Evolutionary conservation across 2,113 vertebrate genomes (phyloP), one percentile per base, ranked within the genome.

Genomic region (Meleagris gallopavo): DNA sequence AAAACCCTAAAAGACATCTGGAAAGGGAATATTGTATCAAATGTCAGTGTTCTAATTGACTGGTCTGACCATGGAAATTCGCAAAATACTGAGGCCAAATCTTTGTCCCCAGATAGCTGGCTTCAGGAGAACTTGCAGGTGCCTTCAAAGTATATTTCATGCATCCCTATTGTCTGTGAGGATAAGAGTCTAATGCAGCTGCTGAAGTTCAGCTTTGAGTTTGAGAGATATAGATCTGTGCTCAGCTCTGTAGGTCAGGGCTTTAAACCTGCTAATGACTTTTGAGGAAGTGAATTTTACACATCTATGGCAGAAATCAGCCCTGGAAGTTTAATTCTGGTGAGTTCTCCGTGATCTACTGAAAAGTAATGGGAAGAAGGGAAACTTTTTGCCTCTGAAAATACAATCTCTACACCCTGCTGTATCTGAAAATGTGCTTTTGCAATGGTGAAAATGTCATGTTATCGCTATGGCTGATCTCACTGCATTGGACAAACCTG

Each of bases 201-300:
- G 76, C 90, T 70, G 86, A 92, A 84, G 83, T 87, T 94, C 78
- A 40, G 81, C 95, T 96, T 96, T 96, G 94, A 96, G 92, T 95
- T 91, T 94, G 88, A 74, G 92, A 93, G 83, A 86, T 55, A 83
- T 70, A 67, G 69, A 9, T 83, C 72, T 91, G 64, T 64, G 83
- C 36, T 94, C 76, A 88, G 80, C 34, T 88, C 86, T 80, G 52
- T 46, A 65, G 96, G 96, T 96, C 96, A 96, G 88, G 76, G 94
- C 88, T 96, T 95, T 94, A 74, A 67, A 94, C 38, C 92, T 25
- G 69, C 10, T 96, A 96, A 96, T 16, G 21, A 96, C 76, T 92
- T 85, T 86, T 71, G 61, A 93, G 94, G 90, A 77, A 71, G 86
- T 20, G 30, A 74, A 91, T 77, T 64, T 81, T 69, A 80, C 75